A percentile compares a stretch with the other conserved stretches of the same genome.
These are phyloP conservation scores for Asteroscopus sphinx DNA, from an alignment of 2,888 invertebrate species.

Conservation along the genomic window DNA sequence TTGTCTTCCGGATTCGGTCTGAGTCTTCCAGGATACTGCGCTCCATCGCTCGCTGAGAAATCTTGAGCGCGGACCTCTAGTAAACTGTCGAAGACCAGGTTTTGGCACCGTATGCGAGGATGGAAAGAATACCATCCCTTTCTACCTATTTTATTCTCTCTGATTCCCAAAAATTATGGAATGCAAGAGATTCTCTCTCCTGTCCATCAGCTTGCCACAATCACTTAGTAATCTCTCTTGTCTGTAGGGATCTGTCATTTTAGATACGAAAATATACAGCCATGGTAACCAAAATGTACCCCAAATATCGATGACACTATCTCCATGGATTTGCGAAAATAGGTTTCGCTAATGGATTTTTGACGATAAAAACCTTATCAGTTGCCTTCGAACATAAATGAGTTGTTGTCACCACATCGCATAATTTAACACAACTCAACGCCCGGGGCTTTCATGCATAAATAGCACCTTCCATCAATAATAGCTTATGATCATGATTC, in stretches of 20 bases:
- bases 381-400: conserved; percentile 11
- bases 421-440: background rate
- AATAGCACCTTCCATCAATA: conserved; percentile 24
- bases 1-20: no score
- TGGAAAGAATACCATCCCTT: no score
- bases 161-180: no score
- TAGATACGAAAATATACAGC: background rate
- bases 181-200: no score
- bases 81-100: no score
- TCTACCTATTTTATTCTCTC: no score
- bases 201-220: no score
- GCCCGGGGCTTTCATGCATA: conserved; percentile 3
- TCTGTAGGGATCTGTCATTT: background rate
- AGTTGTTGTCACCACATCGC: conserved; percentile 17
- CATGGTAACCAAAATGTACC: background rate
- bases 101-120: no score
- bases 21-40: no score
- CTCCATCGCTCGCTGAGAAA: no score
- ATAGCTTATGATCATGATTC: conserved; percentile 22
- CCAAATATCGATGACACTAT: conserved; percentile 9
- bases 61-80: no score
- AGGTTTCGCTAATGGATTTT: conserved; percentile 46
- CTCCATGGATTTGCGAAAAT: conserved; percentile 20
- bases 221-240: no score
- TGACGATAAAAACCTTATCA: conserved; percentile 48